Evolutionary conservation across 1,140 invertebrate species (phyloP).

Genomic region (Calephelis virginiensis): DNA sequence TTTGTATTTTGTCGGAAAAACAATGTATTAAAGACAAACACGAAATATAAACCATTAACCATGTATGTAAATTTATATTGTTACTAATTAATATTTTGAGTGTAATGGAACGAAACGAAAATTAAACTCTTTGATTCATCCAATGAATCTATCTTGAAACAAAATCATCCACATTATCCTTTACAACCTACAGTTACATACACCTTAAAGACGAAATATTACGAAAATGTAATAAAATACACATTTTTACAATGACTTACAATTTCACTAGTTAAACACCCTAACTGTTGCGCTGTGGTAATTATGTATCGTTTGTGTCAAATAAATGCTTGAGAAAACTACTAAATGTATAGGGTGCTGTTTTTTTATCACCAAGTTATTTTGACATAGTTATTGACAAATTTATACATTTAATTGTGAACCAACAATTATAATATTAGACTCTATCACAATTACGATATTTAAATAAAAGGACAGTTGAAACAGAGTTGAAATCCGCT

Average conservation of each 20-base stretch:
- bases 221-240: constrained; percentile 28
- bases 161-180: constrained; percentile 1
- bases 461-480: too few relatives aligned
- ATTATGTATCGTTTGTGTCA: not conserved
- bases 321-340: not conserved
- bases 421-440: too few relatives aligned
- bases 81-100: too few relatives aligned
- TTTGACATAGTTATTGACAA: too few relatives aligned
- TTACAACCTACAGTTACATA: not conserved
- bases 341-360: not conserved
- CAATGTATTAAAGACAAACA: too few relatives aligned
- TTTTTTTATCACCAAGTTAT: not conserved
- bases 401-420: too few relatives aligned
- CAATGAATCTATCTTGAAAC: not conserved
- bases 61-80: too few relatives aligned
- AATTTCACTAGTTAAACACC: constrained; percentile 1
- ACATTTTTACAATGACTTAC: constrained; percentile 23
- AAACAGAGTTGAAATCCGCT: too few relatives aligned
- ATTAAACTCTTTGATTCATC: too few relatives aligned
- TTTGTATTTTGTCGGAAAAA: not conserved
- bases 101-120: too few relatives aligned
- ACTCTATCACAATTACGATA: too few relatives aligned
- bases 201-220: constrained; percentile 4
- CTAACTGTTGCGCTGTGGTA: constrained; percentile 9
- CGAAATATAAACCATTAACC: too few relatives aligned